These are phyloP conservation scores for Leptinotarsa tumamoca DNA, from an alignment of 2,888 invertebrate species.

Conservation along the genomic window DNA sequence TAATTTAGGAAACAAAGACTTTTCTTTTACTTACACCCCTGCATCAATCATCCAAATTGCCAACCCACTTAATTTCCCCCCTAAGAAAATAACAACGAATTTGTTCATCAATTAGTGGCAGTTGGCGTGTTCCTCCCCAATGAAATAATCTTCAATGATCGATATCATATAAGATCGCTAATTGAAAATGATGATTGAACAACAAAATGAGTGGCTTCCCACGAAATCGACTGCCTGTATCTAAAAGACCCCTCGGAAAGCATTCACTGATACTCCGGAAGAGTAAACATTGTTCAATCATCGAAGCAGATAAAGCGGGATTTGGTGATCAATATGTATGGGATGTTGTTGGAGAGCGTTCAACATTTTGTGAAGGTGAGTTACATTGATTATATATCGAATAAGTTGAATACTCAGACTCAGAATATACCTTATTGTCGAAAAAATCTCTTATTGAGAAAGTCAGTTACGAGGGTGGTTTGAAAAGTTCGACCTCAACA, in stretches of 20 bases:
- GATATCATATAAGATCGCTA: neutral
- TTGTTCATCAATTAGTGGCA: constrained; percentile 6
- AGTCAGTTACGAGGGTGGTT: no score
- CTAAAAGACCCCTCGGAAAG: neutral
- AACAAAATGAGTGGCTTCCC: neutral
- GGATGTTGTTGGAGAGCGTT: constrained; percentile 86
- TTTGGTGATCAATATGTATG: constrained; percentile 74
- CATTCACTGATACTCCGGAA: neutral
- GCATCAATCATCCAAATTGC: neutral
- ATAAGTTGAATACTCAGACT: no score
- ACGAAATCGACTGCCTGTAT: constrained; percentile 3
- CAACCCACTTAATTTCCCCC: neutral
- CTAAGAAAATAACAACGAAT: neutral
- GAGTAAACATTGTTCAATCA: constrained; percentile 8
- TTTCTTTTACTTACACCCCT: neutral
- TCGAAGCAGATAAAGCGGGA: constrained; percentile 7
- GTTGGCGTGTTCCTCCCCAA: neutral
- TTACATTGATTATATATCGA: neutral
- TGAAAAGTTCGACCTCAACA: no score
- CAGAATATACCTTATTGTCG: no score
- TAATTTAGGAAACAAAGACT: no score
- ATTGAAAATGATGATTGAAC: constrained; percentile 10
- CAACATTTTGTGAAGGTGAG: constrained; percentile 85
- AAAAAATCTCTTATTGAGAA: no score
- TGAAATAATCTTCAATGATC: neutral